Base-by-base conservation (phyloP, 2,113 vertebrate species). In the Apodemus speciosus region DNA sequence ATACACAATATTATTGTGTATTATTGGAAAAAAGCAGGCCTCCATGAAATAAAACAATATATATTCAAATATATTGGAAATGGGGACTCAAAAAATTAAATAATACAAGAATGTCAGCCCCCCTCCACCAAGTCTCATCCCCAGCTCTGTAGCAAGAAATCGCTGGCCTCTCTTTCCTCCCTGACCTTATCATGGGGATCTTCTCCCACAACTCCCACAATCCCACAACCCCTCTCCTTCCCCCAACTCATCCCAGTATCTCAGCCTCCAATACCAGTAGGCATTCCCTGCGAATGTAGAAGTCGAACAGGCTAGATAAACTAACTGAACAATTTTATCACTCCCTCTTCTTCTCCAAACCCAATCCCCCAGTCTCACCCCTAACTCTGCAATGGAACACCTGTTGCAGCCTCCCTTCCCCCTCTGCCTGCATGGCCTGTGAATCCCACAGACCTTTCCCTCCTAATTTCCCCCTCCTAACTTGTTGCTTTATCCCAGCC, bases 51-150 rank as follows among this genome's bases (percentile, higher is more conserved):
- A 84, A 96, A 95, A 2, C 32, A 92, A 71, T 11, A 90, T 14
- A 76, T 25, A 91, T 71, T 87, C 73, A 89, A 93, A 95, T 87
- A 75, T n/a, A 85, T 51, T 80, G 91, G 51, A 95, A 90, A 56
- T 40, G 21, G 11, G 80, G 38, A 92, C 85, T 90, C 16, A 87
- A 20, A 73, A 75, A 66, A 83, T 68, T 94, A 92, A 92, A 66
- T 91, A 53, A 66, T 77, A 53, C 84, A 85, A 88, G 62, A 94
- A 77, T 77, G 23, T 38, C 49, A 49, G 72, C 49, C 75, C 27
- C 23, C 30, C 30, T 1, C 53, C 32, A 2, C 15, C 27, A 64
- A 69, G 49, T 56, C 51, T 79, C 76, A 56, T 13, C 51, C 51
- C 51, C 35, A n/a, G 76, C 32, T 79, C 76, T 56, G 75, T n/a